These are phyloP conservation scores for Malaclemys terrapin DNA, from an alignment of 2,113 vertebrate genomes.

Conservation along the genomic window DNA sequence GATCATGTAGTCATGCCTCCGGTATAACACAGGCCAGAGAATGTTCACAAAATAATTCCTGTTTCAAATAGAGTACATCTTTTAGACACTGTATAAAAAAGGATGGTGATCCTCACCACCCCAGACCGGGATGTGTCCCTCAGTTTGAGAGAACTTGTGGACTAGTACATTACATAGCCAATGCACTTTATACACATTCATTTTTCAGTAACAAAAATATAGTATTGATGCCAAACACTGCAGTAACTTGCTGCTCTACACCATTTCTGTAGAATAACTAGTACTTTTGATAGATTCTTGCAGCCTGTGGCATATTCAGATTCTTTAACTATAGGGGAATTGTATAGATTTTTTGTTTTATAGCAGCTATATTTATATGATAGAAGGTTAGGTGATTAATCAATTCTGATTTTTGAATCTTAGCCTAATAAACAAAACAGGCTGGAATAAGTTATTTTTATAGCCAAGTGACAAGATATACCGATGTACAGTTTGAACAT, in stretches of 20 bases:
- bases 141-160: neutral
- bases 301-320: neutral
- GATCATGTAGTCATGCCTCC: too few species aligned
- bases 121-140: neutral
- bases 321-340: neutral
- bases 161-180: neutral
- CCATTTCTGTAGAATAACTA: accelerated
- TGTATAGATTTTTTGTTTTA: neutral
- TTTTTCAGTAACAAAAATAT: neutral
- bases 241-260: neutral
- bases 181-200: neutral
- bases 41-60: too few species aligned
- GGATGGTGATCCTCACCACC: neutral
- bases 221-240: accelerated
- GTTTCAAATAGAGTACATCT: too few species aligned
- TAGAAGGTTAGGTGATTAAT: neutral
- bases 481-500: neutral
- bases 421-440: neutral
- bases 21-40: too few species aligned
- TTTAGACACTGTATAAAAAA: too few species aligned
- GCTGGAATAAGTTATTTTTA: neutral
- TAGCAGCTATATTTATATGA: neutral
- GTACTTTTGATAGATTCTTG: accelerated
- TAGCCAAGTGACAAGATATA: neutral
- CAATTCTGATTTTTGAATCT: neutral